Percentiles rank a stretch among this genome's conserved stretches.
These are phyloP conservation scores for Leptobrachium leishanense DNA, from an alignment of 2,113 vertebrate genomes.

Conservation along the genomic window DNA sequence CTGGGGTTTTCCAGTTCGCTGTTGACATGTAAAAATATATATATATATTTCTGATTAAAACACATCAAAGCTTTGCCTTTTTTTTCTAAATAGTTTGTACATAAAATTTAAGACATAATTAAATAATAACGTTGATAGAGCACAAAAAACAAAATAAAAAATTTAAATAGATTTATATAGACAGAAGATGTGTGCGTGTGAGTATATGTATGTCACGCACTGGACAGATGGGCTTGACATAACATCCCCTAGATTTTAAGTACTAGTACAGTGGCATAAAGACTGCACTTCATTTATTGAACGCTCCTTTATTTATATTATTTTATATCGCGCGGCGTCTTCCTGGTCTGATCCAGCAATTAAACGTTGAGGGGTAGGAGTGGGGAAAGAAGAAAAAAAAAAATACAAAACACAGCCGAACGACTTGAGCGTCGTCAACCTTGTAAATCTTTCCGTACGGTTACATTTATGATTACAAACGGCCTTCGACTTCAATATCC, in stretches of 20 bases:
- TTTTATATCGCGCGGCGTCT: background rate
- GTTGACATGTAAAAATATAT: too few species aligned
- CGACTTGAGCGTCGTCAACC: background rate
- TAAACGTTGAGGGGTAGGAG: background rate
- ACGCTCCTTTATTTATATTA: background rate
- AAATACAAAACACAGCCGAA: background rate
- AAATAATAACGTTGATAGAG: too few species aligned
- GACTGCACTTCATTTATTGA: background rate
- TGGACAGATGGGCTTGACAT: background rate
- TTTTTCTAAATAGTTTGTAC: conserved; percentile 62
- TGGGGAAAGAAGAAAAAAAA: background rate
- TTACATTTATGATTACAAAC: conserved; percentile 36
- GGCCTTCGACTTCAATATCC: conserved; percentile 11
- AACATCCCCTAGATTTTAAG: background rate
- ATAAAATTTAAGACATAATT: too few species aligned
- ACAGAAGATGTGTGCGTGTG: too few species aligned
- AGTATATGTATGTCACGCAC: too few species aligned
- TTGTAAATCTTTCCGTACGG: conserved; percentile 33
- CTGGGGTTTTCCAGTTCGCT: too few species aligned
- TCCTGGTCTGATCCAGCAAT: background rate
- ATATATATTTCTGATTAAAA: conserved; percentile 72
- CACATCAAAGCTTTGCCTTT: conserved; percentile 78
- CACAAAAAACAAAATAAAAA: too few species aligned
- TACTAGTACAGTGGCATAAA: background rate
- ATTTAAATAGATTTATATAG: too few species aligned